Evolutionary conservation across 2,888 invertebrate genomes (phyloP), one percentile per base, ranked within the genome.

Genomic region (Ypsolopha scabrella): DNA sequence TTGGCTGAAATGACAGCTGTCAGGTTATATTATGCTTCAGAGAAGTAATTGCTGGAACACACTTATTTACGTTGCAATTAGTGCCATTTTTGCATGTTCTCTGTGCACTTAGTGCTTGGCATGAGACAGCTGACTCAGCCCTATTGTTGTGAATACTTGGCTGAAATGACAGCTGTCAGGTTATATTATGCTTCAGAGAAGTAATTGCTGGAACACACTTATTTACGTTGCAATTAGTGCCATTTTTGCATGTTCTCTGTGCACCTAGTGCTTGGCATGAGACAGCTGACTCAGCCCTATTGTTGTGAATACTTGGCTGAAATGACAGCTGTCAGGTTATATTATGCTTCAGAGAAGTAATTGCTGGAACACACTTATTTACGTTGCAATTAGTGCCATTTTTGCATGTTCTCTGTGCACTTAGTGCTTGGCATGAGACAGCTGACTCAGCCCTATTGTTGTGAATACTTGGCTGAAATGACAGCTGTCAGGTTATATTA

Each of bases 111-210:
- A n/a, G 9, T 2, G n/a, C 10, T 38, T 38, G 38, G 53, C 58
- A 48, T 55, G 49, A 58, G 62, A 59, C 57, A 60, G 57, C 59
- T 62, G 65, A 65, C 61, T 62, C 61, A 53, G 58, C 57, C 57
- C 60, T 62, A 65, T 67, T 65, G 64, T 69, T 67, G 63, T 63
- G 65, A 68, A 53, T 52, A 71, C 61, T 62, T 56, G 41, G 56
- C 59, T 55, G 52, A 38, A 53, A 60, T 59, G 62, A 60, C 65
- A 65, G 62, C 64, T 64, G 66, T 62, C 63, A 58, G 59, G 54
- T 59, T 36, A 36, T 36, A 36, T n/a, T 7, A 36, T n/a, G 47
- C 13, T n/a, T n/a, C n/a, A n/a, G n/a, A n/a, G n/a, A n/a, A n/a
- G n/a, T n/a, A n/a, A n/a, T n/a, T n/a, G n/a, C n/a, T n/a, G n/a